Evolutionary conservation across 2,888 invertebrate species (phyloP).

Genomic region (Urechis unicinctus): DNA sequence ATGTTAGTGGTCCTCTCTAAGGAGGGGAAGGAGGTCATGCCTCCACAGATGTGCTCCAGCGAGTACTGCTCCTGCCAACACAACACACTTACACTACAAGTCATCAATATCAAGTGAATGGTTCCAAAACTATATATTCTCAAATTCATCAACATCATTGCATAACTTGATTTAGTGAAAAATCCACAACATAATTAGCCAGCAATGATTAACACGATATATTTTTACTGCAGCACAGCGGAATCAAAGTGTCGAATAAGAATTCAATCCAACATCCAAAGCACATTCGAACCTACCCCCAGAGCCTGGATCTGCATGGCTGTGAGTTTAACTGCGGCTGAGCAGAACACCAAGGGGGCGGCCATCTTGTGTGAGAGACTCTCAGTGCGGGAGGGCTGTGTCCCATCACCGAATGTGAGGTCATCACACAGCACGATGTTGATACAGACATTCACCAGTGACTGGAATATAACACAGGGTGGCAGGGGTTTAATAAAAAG

Average conservation of each 20-base stretch:
- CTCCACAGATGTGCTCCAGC: conserved; percentile 90
- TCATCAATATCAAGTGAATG: no score
- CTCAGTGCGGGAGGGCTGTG: conserved; percentile 37
- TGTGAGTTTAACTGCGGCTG: conserved; percentile 88
- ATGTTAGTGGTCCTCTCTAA: conserved; percentile 89
- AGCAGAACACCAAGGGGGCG: conserved; percentile 90
- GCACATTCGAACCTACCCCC: conserved; percentile 59
- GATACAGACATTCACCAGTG: conserved; percentile 55
- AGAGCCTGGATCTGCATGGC: conserved; percentile 91
- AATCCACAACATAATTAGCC: no score
- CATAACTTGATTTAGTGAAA: no score
- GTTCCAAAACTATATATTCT: no score
- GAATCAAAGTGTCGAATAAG: no score
- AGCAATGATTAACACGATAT: no score
- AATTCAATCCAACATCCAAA: not conserved
- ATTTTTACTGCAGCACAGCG: no score
- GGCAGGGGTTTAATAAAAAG: not conserved
- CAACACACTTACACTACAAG: no score
- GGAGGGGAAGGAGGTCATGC: conserved; percentile 77
- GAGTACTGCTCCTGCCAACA: conserved; percentile 49
- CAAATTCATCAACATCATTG: no score
- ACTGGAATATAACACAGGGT: conserved; percentile 34
- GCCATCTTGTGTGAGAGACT: conserved; percentile 21
- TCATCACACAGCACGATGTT: conserved; percentile 65
- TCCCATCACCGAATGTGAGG: conserved; percentile 32